phyloP scores from a whole-genome alignment of 2,888 invertebrate species.

The Drosophila prostipennis region DNA sequence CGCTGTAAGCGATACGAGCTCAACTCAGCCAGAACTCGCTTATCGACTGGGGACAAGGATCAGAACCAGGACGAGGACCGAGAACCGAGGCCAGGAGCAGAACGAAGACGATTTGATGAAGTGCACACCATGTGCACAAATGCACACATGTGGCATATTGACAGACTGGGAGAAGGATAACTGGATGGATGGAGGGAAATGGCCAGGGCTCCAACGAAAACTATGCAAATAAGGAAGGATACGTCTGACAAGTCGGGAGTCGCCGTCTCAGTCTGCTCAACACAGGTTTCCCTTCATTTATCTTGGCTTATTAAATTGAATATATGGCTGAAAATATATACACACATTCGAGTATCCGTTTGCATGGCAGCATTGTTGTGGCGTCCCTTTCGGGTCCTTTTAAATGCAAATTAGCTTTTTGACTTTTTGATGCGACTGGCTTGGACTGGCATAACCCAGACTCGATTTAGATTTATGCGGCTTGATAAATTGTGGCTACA shows the following conservation, averaged over 20 bases:
- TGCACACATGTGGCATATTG: slow-evolving; percentile 62
- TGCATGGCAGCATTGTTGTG: slow-evolving; percentile 65
- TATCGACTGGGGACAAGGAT: slow-evolving; percentile 58
- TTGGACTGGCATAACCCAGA: slow-evolving; percentile 55
- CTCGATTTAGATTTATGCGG: slow-evolving; percentile 78
- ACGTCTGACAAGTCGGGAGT: slow-evolving; percentile 53
- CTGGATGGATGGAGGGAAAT: slow-evolving; percentile 18
- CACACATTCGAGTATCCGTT: slow-evolving; percentile 32
- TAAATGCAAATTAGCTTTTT: slow-evolving; percentile 80
- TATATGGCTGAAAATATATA: slow-evolving; percentile 68
- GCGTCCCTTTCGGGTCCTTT: slow-evolving; percentile 66
- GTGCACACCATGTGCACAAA: slow-evolving; percentile 55
- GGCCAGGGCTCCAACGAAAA: slow-evolving; percentile 49
- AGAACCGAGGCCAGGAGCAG: slow-evolving; percentile 8
- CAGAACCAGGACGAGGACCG: slow-evolving; percentile 22
- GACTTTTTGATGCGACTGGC: slow-evolving; percentile 73
- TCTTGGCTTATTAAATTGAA: slow-evolving; percentile 80
- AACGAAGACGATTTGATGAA: slow-evolving; percentile 68
- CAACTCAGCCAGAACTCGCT: slow-evolving; percentile 34
- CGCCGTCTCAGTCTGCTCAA: slow-evolving; percentile 25
- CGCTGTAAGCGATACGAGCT: slow-evolving; percentile 20
- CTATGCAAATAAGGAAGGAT: slow-evolving; percentile 76
- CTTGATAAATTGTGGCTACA: slow-evolving; percentile 80
- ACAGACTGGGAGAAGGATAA: slow-evolving; percentile 47
- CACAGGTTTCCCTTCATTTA: slow-evolving; percentile 63